Evolutionary conservation across 2,888 invertebrate genomes (phyloP).

Genomic region (Amorpha juglandis): DNA sequence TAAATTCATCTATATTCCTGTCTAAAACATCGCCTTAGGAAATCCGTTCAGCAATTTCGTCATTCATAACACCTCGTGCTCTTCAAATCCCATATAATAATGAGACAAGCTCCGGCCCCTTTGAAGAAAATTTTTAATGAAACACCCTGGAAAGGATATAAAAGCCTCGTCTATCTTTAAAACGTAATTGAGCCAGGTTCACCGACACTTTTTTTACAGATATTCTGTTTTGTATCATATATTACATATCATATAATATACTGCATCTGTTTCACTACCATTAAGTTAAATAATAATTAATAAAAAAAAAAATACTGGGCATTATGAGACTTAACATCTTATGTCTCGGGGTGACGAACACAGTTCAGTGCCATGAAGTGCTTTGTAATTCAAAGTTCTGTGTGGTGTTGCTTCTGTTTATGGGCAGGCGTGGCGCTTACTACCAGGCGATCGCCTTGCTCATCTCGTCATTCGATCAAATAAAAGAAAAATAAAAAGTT

Average conservation of each 20-base stretch:
- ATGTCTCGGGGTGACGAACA: too few species aligned
- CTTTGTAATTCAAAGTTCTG: too few species aligned
- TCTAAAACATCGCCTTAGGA: conserved; percentile 49
- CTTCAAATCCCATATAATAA: conserved; percentile 71
- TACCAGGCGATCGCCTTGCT: too few species aligned
- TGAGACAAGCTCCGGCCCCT: conserved; percentile 66
- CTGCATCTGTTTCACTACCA: too few species aligned
- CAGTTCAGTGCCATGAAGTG: too few species aligned
- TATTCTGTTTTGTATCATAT: conserved; percentile 47
- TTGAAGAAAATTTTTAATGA: conserved; percentile 73
- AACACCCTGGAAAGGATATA: conserved; percentile 70
- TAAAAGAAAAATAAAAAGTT: too few species aligned
- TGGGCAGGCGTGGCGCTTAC: too few species aligned
- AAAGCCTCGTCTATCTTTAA: conserved; percentile 65
- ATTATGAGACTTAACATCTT: too few species aligned
- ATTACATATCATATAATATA: conserved; percentile 14
- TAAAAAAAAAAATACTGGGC: too few species aligned
- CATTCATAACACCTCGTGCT: conserved; percentile 58
- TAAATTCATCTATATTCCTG: conserved; percentile 3
- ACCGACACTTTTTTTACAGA: conserved; percentile 52
- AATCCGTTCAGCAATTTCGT: conserved; percentile 56
- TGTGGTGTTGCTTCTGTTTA: too few species aligned
- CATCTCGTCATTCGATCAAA: too few species aligned
- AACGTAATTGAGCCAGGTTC: conserved; percentile 66
- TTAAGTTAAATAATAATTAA: too few species aligned